These are phyloP conservation scores for Parazoanthus atlanticus DNA, from an alignment of 92 coral and sea anemone species.

Conservation along the genomic window DNA sequence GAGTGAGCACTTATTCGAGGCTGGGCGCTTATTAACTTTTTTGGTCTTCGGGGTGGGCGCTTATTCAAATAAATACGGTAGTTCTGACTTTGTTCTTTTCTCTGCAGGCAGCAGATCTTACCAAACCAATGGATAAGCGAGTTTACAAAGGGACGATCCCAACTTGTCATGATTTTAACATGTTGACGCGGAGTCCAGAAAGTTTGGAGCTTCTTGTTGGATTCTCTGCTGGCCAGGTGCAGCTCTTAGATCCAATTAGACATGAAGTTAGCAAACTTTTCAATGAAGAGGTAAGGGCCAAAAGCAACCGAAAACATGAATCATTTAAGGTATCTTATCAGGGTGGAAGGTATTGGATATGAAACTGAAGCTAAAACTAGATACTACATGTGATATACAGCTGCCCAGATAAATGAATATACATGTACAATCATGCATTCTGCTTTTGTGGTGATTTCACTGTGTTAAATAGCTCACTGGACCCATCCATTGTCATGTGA, in stretches of 20 bases:
- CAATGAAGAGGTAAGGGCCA: constrained; percentile 88
- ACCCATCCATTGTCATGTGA: too few species aligned
- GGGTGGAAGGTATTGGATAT: neutral
- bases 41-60: too few species aligned
- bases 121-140: constrained; percentile 95
- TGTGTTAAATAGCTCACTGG: too few species aligned
- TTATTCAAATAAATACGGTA: too few species aligned
- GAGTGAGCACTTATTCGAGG: too few species aligned
- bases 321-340: neutral
- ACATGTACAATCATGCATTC: too few species aligned
- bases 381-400: too few species aligned
- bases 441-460: too few species aligned
- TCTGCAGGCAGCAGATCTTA: constrained; percentile 94
- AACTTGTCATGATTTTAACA: constrained; percentile 96
- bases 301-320: neutral
- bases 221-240: constrained; percentile 98
- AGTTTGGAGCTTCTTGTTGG: constrained; percentile 95
- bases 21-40: too few species aligned
- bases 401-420: too few species aligned
- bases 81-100: neutral
- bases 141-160: constrained; percentile 98
- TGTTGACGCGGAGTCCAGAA: constrained; percentile 89
- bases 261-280: constrained; percentile 96
- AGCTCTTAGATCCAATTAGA: constrained; percentile 92
- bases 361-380: too few species aligned